A percentile compares a stretch with the other conserved stretches of the same genome.
phyloP scores from a whole-genome alignment of 2,797 vertebrate species.

The Chaetophractus vellerosus region DNA sequence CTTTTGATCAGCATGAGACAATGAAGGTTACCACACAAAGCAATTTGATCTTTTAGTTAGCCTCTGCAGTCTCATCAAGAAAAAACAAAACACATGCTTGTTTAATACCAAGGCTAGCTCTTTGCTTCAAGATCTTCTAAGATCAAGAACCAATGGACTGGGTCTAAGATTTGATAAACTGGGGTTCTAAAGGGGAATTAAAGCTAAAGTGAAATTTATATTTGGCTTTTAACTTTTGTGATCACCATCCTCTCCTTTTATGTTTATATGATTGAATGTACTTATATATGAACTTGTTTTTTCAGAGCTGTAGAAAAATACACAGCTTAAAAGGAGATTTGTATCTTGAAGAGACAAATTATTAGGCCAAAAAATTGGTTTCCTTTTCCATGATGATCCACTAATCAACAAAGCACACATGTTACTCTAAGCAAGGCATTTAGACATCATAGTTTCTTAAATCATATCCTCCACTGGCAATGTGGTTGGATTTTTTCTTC shows the following conservation, averaged over 20 bases:
- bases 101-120: too few species aligned
- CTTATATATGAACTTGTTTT: background rate
- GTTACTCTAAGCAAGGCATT: background rate
- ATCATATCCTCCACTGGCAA: background rate
- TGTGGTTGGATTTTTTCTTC: background rate
- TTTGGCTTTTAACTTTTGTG: background rate
- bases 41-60: background rate
- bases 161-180: too few species aligned
- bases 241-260: background rate
- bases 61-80: background rate
- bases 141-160: too few species aligned
- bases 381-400: background rate
- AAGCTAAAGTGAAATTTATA: too few species aligned
- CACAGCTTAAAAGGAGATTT: background rate
- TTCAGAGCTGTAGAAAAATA: background rate
- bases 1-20: conserved; percentile 8
- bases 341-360: too few species aligned
- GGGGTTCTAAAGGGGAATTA: too few species aligned
- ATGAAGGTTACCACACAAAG: background rate
- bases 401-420: background rate
- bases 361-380: background rate
- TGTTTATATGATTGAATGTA: background rate
- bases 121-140: too few species aligned
- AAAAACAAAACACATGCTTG: too few species aligned
- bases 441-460: background rate